These are phyloP conservation scores for Ochropleura plecta DNA, from an alignment of 2,888 invertebrate genomes.

Conservation along the genomic window DNA sequence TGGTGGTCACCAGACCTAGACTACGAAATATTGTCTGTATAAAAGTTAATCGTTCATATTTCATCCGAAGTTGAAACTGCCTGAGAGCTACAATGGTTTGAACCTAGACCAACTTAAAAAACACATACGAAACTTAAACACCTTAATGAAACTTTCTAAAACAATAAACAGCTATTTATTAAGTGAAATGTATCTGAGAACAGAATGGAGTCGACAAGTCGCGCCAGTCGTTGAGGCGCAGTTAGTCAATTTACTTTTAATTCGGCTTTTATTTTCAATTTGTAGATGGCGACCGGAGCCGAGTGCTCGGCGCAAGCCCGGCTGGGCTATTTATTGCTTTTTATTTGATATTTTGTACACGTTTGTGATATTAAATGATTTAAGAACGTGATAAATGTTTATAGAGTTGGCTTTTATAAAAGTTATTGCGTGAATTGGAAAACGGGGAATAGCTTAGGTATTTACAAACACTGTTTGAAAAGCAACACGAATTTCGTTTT, in stretches of 20 bases:
- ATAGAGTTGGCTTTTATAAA: constrained; percentile 5
- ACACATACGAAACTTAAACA: background rate
- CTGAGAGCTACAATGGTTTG: background rate
- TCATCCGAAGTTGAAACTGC: background rate
- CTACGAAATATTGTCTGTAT: background rate
- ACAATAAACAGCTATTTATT: constrained; percentile 1
- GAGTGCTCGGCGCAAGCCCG: background rate
- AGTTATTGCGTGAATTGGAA: background rate
- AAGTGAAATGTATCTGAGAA: constrained; percentile 12
- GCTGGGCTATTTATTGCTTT: constrained; percentile 7
- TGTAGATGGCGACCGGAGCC: constrained; percentile 32
- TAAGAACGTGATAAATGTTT: constrained; percentile 28
- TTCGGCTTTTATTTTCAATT: constrained; percentile 56
- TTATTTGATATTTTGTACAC: constrained; percentile 50
- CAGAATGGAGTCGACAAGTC: constrained; percentile 4
- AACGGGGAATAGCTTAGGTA: background rate
- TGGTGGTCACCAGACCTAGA: background rate
- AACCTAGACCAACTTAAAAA: background rate
- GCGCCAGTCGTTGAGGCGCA: constrained; percentile 6
- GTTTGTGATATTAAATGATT: constrained; percentile 46
- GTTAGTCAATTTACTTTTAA: constrained; percentile 51
- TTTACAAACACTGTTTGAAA: background rate
- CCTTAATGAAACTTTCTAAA: background rate
- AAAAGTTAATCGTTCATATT: background rate
- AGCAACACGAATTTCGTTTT: background rate